Percentiles rank a stretch among this genome's conserved stretches.
Evolutionary conservation across 2,888 invertebrate genomes (phyloP).

Genomic region (Epirrhoe alternata): DNA sequence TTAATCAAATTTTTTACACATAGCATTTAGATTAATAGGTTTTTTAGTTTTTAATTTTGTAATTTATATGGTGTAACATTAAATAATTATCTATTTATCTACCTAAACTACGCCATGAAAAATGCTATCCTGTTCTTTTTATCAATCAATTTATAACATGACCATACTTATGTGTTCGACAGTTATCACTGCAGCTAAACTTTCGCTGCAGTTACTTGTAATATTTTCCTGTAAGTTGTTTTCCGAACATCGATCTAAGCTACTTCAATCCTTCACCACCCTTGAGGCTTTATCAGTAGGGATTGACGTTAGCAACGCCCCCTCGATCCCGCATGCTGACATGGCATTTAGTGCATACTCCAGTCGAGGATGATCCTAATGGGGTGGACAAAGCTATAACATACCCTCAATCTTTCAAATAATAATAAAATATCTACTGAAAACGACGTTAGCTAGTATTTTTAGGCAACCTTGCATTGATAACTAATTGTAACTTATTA

Average conservation of each 20-base stretch:
- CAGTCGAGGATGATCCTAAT: conserved; percentile 42
- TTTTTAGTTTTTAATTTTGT: too few species aligned
- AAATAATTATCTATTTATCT: too few species aligned
- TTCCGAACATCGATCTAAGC: conserved; percentile 2
- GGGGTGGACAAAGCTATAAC: not conserved
- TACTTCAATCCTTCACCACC: conserved; percentile 25
- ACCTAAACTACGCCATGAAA: too few species aligned
- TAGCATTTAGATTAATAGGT: too few species aligned
- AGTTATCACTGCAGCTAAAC: not conserved
- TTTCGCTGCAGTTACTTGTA: not conserved
- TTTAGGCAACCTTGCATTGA: too few species aligned
- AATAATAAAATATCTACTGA: not conserved
- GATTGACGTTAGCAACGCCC: conserved; percentile 46
- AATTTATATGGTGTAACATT: too few species aligned
- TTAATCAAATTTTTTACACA: too few species aligned
- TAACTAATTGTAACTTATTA: too few species aligned
- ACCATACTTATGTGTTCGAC: not conserved
- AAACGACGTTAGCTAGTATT: too few species aligned
- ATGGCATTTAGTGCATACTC: conserved; percentile 45
- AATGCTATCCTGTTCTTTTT: not conserved
- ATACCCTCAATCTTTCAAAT: not conserved
- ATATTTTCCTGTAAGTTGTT: not conserved
- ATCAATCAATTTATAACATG: not conserved
- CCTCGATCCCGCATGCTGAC: conserved; percentile 47
- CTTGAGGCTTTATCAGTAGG: conserved; percentile 33